Conservation (phyloP, 2,888 invertebrate species). For the Rotaria macrura region DNA sequence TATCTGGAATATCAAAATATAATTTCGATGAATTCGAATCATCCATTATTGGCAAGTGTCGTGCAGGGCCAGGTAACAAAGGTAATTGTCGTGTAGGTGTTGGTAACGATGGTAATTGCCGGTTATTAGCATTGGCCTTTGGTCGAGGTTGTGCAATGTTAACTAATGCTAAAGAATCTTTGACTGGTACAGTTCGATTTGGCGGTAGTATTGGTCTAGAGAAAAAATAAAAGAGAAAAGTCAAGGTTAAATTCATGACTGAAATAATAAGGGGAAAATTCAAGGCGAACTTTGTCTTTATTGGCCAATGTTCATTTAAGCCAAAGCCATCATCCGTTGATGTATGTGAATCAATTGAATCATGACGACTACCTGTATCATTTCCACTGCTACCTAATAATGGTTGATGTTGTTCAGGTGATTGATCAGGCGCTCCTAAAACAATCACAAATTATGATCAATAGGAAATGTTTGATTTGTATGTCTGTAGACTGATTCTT, state of each 20-base stretch:
- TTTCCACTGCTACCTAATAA: not conserved
- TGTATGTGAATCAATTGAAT: not conserved
- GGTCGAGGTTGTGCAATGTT: not conserved
- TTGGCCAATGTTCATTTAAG: not conserved
- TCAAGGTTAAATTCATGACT: not conserved
- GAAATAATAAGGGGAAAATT: not conserved
- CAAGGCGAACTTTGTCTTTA: not conserved
- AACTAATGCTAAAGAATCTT: not conserved
- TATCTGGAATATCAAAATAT: not conserved
- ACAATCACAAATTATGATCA: not conserved
- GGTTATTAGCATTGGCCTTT: not conserved
- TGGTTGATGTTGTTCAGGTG: slow-evolving; percentile 1
- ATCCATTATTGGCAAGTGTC: not conserved
- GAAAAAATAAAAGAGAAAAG: not conserved
- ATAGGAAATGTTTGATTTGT: not conserved
- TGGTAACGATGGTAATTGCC: not conserved
- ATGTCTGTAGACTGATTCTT: too few species aligned
- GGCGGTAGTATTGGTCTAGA: not conserved
- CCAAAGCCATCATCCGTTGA: not conserved
- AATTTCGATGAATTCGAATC: not conserved
- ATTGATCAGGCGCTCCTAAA: slow-evolving; percentile 2
- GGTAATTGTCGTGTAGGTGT: not conserved
- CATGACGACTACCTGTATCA: not conserved
- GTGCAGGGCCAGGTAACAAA: not conserved
- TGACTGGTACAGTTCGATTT: not conserved